Base-by-base conservation (phyloP, 2,113 vertebrate genomes). In the Rhinopomastus cyanomelas region DNA sequence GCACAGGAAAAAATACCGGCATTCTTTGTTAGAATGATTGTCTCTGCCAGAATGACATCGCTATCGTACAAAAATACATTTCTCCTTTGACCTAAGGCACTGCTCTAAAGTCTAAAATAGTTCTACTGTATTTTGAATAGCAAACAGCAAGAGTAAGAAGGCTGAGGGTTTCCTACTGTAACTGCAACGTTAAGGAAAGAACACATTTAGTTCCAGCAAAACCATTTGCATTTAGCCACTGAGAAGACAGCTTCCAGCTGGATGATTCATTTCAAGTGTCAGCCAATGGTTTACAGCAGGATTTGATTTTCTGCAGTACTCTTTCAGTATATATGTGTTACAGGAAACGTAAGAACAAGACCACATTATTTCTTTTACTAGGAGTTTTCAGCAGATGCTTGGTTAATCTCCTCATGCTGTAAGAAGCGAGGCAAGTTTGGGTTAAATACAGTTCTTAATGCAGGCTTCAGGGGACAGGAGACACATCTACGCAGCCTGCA, bases 61-160 rank as follows among this genome's bases (percentile, higher is more conserved):
- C 97, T 96, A 97, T 93, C 77, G 65, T 98, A 97, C 93, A 98
- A 98, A 98, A 98, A 97, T 97, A 98, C 92, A 95, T 92, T 87
- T 57, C 55, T 82, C 92, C 93, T 95, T 96, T 95, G 69, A 96
- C 89, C 98, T 98, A 98, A 99, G 98, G 98, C 98, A 98, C 98
- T 95, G 88, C 96, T 97, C 97, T 98, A 98, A 95, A 93, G 83
- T 83, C 97, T 97, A 96, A 79, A 93, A 86, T 92, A 95, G 91
- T 95, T 81, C 72, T 96, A 97, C 76, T 27, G 51, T 88, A 72
- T 75, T 78, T 75, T 89, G 92, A 93, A 72, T 6, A 94, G 89
- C 89, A 79, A 89, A 82, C 20, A 18, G 42, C 16, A 57, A 32
- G 67, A 88, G 74, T 48, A 56, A 71, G 83, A 75, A 71, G 78